These are phyloP conservation scores for Porphyrio hochstetteri DNA, from an alignment of 2,113 vertebrate genomes.

Conservation along the genomic window DNA sequence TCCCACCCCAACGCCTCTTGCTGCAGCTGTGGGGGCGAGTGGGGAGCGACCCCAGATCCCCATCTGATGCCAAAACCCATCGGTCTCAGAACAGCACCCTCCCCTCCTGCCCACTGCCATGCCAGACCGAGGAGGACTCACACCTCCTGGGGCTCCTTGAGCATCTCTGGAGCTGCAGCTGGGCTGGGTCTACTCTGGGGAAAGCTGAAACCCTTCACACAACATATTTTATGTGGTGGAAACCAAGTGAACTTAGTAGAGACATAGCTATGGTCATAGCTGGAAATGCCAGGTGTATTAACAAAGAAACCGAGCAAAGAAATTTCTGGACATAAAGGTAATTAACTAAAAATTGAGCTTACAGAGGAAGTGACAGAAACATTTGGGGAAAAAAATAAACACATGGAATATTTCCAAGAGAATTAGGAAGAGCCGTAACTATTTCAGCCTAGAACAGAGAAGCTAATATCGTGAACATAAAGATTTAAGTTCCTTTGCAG, in stretches of 20 bases:
- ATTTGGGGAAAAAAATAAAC: constrained; percentile 25
- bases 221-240: neutral
- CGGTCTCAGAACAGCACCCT: rapidly evolving
- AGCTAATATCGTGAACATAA: constrained; percentile 53
- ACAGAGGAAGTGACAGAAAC: constrained; percentile 61
- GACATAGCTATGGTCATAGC: neutral
- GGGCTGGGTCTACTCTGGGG: neutral
- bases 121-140: rapidly evolving
- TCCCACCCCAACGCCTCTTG: neutral
- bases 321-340: constrained; percentile 46
- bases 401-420: constrained; percentile 28
- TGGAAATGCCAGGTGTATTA: constrained; percentile 1
- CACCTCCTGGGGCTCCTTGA: neutral
- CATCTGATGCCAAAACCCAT: neutral
- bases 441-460: constrained; percentile 56
- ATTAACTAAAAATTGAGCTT: constrained; percentile 53
- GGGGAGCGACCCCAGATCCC: neutral
- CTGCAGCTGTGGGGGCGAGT: neutral
- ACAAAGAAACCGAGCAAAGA: neutral
- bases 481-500: constrained; percentile 62
- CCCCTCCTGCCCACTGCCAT: neutral
- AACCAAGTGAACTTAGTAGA: neutral
- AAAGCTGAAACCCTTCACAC: neutral
- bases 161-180: neutral
- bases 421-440: constrained; percentile 42